Base-by-base conservation (phyloP, 2,113 vertebrate genomes). In the Chaetodon trifascialis region DNA sequence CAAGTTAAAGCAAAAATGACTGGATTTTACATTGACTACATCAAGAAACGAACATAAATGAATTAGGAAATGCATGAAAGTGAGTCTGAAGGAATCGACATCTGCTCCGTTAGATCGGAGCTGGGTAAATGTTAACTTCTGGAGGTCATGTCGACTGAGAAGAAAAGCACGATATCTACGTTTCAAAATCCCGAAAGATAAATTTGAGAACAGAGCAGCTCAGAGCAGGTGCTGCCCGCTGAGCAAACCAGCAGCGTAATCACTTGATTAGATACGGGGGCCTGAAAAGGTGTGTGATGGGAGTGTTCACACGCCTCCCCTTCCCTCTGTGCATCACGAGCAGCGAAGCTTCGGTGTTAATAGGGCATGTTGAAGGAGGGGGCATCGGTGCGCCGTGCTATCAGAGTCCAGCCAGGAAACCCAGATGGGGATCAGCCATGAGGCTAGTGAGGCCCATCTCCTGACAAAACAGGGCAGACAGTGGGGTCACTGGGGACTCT, bases 401-500 rank as follows among this genome's bases (percentile, higher is more conserved):
- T 96, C 95, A 93, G 85, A 93, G 95, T 71, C 94, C 94, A 86
- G 84, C 89, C 90, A 71, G 83, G 82, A 88, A 82, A 65, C 86
- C 88, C 89, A 94, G 92, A 94, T 94, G 93, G 93, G 88, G 84
- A 90, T 91, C 83, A 66, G 88, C 84, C 86, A 60, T 40, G 79
- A 90, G 91, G 91, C 82, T 65, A 59, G 78, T 21, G 84, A 88
- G 74, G 76, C 85, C 85, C 23, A 90, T 96, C 95, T 95, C 94
- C 95, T 90, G 96, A 96, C 96, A 97, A 95, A 96, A 96, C 94
- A 96, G 95, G 96, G 95, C 95, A 96, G 95, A 97, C 96, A 95
- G 96, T 5, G 90, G 93, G 95, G 95, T 93, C 96, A 96, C 95
- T 91, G 87, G 95, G 95, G 94, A 82, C 86, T 51, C 78, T 42